Conservation (phyloP, 1,140 invertebrate species). For the Lamellibrachia luymesi region DNA sequence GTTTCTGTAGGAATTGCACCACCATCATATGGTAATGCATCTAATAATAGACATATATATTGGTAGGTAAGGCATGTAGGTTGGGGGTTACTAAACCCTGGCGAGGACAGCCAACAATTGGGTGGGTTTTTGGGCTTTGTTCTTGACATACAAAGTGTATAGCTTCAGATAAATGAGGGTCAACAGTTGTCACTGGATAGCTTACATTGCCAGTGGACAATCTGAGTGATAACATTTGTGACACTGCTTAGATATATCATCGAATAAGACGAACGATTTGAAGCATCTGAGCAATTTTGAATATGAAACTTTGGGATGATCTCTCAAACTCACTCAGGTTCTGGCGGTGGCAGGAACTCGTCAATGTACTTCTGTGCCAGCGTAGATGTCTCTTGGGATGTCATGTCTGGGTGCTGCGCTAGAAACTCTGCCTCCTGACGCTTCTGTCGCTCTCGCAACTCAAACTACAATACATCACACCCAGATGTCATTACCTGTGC, state of each 20-base stretch:
- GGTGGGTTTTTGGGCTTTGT: too few relatives aligned
- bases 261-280: too few relatives aligned
- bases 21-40: not conserved
- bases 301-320: not conserved
- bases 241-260: not conserved
- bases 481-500: not conserved
- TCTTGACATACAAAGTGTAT: too few relatives aligned
- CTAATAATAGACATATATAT: not conserved
- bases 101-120: too few relatives aligned
- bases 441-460: slow-evolving; percentile 92
- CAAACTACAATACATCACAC: slow-evolving; percentile 70
- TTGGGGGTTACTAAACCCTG: not conserved
- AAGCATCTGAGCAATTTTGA: not conserved
- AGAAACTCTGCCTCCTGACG: slow-evolving; percentile 69
- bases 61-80: not conserved
- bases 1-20: not conserved
- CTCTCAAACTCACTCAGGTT: slow-evolving; percentile 31
- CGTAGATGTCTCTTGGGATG: slow-evolving; percentile 38
- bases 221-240: not conserved
- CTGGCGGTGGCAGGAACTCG: slow-evolving; percentile 51
- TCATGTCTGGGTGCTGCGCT: slow-evolving; percentile 41
- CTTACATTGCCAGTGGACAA: too few relatives aligned
- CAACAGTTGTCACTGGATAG: too few relatives aligned
- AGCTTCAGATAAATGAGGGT: too few relatives aligned
- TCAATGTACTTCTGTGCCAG: slow-evolving; percentile 46